Conservation (phyloP, 2,888 invertebrate species). For the Clistopyga incitator region DNA sequence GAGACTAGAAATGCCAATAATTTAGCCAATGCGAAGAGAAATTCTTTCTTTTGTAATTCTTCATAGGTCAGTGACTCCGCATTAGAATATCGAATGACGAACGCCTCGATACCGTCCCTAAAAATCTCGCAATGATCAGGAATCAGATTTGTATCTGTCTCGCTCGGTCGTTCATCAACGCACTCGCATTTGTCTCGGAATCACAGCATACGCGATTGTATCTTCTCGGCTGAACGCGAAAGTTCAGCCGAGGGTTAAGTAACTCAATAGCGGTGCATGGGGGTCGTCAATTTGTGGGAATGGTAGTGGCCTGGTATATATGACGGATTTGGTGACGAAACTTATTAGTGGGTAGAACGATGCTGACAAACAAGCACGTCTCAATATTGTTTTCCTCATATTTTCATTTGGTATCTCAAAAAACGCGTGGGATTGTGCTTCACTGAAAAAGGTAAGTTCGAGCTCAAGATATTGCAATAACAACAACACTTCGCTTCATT, state of each 20-base stretch:
- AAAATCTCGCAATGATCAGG: conserved; percentile 18
- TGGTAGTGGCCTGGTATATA: conserved; percentile 68
- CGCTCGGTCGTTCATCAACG: conserved; percentile 14
- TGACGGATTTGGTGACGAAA: conserved; percentile 70
- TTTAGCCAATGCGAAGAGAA: too few relatives aligned
- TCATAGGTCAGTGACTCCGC: neutral
- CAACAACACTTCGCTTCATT: too few relatives aligned
- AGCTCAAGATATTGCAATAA: neutral
- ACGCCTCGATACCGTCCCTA: conserved; percentile 9
- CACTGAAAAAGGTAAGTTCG: neutral
- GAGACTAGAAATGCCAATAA: neutral
- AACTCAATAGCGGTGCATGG: conserved; percentile 71
- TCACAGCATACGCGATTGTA: conserved; percentile 56
- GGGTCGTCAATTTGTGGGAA: conserved; percentile 67
- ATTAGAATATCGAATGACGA: conserved; percentile 7
- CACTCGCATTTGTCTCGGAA: conserved; percentile 33
- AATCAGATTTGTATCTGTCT: conserved; percentile 42
- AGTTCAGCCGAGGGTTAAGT: conserved; percentile 73
- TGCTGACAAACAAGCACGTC: conserved; percentile 57
- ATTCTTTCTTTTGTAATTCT: neutral
- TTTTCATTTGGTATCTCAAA: neutral
- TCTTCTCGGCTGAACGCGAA: conserved; percentile 45
- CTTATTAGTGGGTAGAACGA: conserved; percentile 68
- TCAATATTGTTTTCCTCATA: neutral
- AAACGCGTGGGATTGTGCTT: neutral